phyloP scores from a whole-genome alignment of 2,113 vertebrate genomes.

The Takifugu bimaculatus region DNA sequence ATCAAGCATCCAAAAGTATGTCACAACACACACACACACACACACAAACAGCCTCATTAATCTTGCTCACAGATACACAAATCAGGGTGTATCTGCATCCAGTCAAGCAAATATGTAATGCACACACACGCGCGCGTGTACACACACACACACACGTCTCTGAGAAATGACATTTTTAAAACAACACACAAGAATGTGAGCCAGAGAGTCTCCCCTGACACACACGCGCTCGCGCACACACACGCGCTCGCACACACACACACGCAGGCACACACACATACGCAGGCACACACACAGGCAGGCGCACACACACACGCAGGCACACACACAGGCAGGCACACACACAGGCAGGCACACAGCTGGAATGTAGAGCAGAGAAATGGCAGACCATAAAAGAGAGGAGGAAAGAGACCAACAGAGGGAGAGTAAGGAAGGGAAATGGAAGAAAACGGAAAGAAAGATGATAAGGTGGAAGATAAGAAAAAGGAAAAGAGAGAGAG shows the following conservation, averaged over 20 bases:
- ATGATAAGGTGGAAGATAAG: constrained; percentile 29
- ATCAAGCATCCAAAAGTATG: constrained; percentile 22
- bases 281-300: constrained; percentile 15
- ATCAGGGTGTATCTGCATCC: constrained; percentile 3
- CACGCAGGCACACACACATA: background rate
- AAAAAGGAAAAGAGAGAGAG: constrained; percentile 1
- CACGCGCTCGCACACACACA: background rate
- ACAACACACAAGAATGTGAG: too few species aligned
- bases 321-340: constrained; percentile 14
- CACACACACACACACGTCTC: background rate
- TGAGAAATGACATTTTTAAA: too few species aligned
- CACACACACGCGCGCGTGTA: background rate
- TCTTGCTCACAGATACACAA: background rate
- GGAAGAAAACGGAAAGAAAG: constrained; percentile 28
- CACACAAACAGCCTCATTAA: constrained; percentile 9
- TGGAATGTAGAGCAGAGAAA: constrained; percentile 62
- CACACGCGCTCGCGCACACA: background rate
- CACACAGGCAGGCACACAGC: constrained; percentile 35
- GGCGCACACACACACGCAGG: constrained; percentile 10
- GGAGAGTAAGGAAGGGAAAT: constrained; percentile 11
- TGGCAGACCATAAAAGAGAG: constrained; percentile 52
- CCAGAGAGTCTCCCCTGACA: constrained; percentile 13
- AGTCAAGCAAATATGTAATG: constrained; percentile 11
- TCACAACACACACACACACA: constrained; percentile 10
- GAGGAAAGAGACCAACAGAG: constrained; percentile 12